Evolutionary conservation across 2,888 invertebrate genomes (phyloP).

Genomic region (Pristionchus arcanus): DNA sequence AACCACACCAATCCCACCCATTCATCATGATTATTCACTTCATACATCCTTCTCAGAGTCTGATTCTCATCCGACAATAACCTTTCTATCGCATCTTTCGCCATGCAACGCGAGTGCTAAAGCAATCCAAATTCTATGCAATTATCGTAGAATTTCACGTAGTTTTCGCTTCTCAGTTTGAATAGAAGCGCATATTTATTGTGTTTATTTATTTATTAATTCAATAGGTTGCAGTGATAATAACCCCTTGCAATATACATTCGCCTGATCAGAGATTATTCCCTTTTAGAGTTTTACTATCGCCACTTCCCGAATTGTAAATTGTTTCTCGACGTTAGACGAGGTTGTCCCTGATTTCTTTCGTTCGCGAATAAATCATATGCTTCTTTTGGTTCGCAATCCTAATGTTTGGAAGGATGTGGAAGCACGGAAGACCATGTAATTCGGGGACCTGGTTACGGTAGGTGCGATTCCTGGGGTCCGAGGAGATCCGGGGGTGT

Average conservation of each 20-base stretch:
- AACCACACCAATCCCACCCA: not conserved
- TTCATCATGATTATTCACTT: conserved; percentile 33
- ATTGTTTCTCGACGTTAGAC: conserved; percentile 45
- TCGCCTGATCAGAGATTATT: not conserved
- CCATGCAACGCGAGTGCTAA: conserved; percentile 26
- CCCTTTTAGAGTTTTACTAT: not conserved
- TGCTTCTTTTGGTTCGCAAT: not conserved
- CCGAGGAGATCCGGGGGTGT: too few relatives aligned
- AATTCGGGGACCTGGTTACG: too few relatives aligned
- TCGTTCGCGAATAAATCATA: conserved; percentile 48
- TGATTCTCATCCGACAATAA: not conserved
- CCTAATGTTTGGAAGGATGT: not conserved
- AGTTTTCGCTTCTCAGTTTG: conserved; percentile 32
- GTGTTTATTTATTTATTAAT: conserved; percentile 31
- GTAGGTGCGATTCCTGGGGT: too few relatives aligned
- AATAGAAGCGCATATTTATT: conserved; percentile 36
- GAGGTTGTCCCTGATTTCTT: conserved; percentile 47
- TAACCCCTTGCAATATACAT: conserved; percentile 37
- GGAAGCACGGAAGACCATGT: too few relatives aligned
- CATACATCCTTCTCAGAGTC: conserved; percentile 17
- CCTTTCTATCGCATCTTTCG: conserved; percentile 1
- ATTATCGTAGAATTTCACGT: conserved; percentile 36
- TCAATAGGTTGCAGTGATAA: conserved; percentile 38
- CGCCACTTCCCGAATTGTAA: not conserved
- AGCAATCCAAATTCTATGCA: conserved; percentile 7